A percentile compares a stretch with the other conserved stretches of the same genome.
Evolutionary conservation across 53 echinoderm and acorn worm genomes (phyloP).

Genomic region (Antedon mediterranea): DNA sequence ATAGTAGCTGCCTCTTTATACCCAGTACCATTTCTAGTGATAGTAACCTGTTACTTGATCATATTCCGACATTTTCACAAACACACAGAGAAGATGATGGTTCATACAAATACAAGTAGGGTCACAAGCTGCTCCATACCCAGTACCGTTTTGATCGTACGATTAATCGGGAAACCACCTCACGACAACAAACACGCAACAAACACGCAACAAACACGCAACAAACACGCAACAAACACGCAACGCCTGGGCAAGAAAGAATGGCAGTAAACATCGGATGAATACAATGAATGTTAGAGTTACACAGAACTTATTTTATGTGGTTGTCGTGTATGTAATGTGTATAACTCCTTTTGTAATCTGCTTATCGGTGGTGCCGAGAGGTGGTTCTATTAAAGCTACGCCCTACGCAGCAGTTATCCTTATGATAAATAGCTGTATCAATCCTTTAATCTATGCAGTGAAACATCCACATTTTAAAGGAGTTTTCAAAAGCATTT

Average conservation of each 20-base stretch:
- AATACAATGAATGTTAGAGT: constrained; percentile 26
- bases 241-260: too few species aligned
- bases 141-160: too few species aligned
- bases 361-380: constrained; percentile 26
- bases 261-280: neutral
- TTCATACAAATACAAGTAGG: too few species aligned
- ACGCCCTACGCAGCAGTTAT: constrained; percentile 48
- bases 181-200: too few species aligned
- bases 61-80: constrained; percentile 53
- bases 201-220: too few species aligned
- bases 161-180: too few species aligned
- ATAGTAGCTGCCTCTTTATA: constrained; percentile 62
- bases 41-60: constrained; percentile 49
- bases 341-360: constrained; percentile 56
- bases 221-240: too few species aligned
- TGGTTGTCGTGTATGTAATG: constrained; percentile 33
- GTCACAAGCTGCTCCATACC: too few species aligned
- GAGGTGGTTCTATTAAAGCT: constrained; percentile 2
- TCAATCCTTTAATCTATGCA: constrained; percentile 59
- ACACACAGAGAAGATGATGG: neutral
- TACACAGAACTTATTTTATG: constrained; percentile 57
- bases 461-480: constrained; percentile 64
- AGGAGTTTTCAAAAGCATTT: constrained; percentile 39
- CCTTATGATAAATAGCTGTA: constrained; percentile 42
- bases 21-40: constrained; percentile 58